Evolutionary conservation across 1,140 invertebrate genomes (phyloP).

Genomic region (Penaeus indicus): DNA sequence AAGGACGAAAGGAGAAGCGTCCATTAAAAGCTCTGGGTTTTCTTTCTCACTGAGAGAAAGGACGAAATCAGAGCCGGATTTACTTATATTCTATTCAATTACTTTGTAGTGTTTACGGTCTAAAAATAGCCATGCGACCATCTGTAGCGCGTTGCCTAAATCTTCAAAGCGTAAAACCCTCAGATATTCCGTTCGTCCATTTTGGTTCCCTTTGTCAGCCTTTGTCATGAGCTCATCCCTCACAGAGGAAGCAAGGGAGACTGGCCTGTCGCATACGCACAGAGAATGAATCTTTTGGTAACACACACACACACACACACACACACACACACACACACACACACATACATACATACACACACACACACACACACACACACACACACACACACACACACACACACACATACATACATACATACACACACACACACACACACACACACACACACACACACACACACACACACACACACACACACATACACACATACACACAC

Average conservation of each 20-base stretch:
- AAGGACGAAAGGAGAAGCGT: too few species aligned
- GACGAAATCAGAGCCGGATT: too few species aligned
- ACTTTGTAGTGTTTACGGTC: too few species aligned
- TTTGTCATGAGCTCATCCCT: neutral
- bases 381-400: neutral
- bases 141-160: too few species aligned
- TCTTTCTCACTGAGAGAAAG: too few species aligned
- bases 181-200: too few species aligned
- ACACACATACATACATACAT: conserved; percentile 28
- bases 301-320: conserved; percentile 40
- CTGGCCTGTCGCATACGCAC: neutral
- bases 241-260: neutral
- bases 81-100: too few species aligned
- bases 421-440: neutral
- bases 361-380: neutral
- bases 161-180: too few species aligned
- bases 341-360: conserved; percentile 30
- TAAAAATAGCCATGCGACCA: too few species aligned
- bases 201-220: too few species aligned
- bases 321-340: conserved; percentile 27
- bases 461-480: neutral
- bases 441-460: neutral
- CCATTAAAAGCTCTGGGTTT: too few species aligned
- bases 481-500: neutral
- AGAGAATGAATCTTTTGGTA: neutral